Percentiles rank a stretch among this genome's conserved stretches.
Evolutionary conservation across 2,888 invertebrate genomes (phyloP).

Genomic region (Agrilus mali): DNA sequence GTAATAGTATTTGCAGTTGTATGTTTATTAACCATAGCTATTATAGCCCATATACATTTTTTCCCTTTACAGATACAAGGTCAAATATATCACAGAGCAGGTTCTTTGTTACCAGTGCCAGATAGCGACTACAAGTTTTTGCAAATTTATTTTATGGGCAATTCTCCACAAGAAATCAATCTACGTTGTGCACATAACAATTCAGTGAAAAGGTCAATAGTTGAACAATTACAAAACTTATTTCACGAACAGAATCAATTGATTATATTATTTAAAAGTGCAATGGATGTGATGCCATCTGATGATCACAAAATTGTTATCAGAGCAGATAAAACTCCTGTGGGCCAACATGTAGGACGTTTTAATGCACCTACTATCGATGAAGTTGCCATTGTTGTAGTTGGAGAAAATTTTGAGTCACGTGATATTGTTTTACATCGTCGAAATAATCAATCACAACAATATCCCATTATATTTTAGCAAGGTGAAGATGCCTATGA

Average conservation of each 20-base stretch:
- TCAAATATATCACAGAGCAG: constrained; percentile 11
- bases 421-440: constrained; percentile 23
- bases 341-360: constrained; percentile 20
- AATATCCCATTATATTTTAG: constrained; percentile 23
- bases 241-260: constrained; percentile 20
- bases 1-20: neutral
- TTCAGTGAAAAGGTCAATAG: constrained; percentile 1
- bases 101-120: constrained; percentile 9
- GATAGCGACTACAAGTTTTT: constrained; percentile 11
- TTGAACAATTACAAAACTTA: constrained; percentile 10
- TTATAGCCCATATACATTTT: neutral
- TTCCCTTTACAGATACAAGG: constrained; percentile 9
- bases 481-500: constrained; percentile 18
- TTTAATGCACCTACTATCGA: constrained; percentile 27
- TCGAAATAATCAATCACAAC: constrained; percentile 23
- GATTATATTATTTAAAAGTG: constrained; percentile 21
- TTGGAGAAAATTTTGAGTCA: constrained; percentile 21
- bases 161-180: constrained; percentile 3
- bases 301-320: constrained; percentile 25
- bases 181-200: neutral
- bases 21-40: neutral
- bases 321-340: constrained; percentile 23
- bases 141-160: constrained; percentile 14
- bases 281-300: constrained; percentile 20
- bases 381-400: constrained; percentile 27